Evolutionary conservation across 2,797 vertebrate species (phyloP).

Genomic region (Gila robusta): DNA sequence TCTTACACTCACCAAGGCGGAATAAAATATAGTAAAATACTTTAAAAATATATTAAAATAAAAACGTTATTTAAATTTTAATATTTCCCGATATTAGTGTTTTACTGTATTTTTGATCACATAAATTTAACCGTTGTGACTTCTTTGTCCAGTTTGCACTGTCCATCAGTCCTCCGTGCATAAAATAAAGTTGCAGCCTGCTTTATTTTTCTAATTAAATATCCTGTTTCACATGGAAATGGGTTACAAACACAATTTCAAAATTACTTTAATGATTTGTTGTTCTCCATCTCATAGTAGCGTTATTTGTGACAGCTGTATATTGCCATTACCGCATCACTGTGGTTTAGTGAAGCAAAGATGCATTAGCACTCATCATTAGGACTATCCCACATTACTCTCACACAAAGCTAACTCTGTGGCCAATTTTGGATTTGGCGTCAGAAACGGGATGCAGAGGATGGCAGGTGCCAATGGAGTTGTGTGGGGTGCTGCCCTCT

Average conservation of each 20-base stretch:
- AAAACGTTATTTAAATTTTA: too few relatives aligned
- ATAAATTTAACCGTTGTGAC: too few relatives aligned
- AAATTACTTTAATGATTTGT: background rate
- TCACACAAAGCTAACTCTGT: conserved; percentile 27
- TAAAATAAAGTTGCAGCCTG: background rate
- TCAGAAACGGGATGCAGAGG: conserved; percentile 21
- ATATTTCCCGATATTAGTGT: background rate
- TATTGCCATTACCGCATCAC: background rate
- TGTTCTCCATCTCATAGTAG: background rate
- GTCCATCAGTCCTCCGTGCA: background rate
- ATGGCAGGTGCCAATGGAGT: conserved; percentile 34
- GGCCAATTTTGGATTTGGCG: conserved; percentile 30
- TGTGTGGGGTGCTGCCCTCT: background rate
- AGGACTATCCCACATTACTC: conserved; percentile 3
- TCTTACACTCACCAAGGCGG: background rate
- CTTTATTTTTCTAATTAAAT: background rate
- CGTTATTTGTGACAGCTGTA: background rate
- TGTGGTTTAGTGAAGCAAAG: background rate
- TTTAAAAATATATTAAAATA: background rate
- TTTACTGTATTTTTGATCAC: background rate
- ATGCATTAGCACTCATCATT: conserved; percentile 37
- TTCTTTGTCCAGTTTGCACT: background rate
- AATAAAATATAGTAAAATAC: background rate
- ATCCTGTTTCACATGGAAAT: background rate
- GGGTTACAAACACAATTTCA: background rate